Evolutionary conservation across 92 coral and sea anemone species (phyloP).

Genomic region (Parazoanthus swiftii): DNA sequence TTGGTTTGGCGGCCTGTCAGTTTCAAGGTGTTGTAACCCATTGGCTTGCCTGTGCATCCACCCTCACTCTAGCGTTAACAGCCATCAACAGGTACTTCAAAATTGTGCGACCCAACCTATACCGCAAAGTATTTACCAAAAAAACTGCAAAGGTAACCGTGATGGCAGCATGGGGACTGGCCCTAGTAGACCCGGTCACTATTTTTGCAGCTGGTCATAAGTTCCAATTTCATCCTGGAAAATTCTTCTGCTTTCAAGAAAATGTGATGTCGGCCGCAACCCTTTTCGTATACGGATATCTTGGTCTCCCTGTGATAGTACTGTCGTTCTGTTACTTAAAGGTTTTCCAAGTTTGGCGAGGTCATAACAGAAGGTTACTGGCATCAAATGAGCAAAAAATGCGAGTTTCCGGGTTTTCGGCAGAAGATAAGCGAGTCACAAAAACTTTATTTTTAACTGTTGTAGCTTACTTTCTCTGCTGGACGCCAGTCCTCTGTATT

Average conservation of each 20-base stretch:
- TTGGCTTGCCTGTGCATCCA: background rate
- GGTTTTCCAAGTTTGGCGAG: slow-evolving; percentile 1
- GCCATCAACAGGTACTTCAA: slow-evolving; percentile 24
- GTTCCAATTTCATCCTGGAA: slow-evolving; percentile 27
- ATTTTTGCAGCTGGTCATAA: background rate
- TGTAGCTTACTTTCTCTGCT: slow-evolving; percentile 12
- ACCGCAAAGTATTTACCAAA: background rate
- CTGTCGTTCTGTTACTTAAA: slow-evolving; percentile 13
- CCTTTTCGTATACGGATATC: background rate
- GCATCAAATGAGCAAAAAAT: background rate
- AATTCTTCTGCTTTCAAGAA: slow-evolving; percentile 31
- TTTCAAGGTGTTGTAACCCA: background rate
- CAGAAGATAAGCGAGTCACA: slow-evolving; percentile 2
- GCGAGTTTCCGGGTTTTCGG: background rate
- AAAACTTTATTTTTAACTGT: slow-evolving; percentile 7
- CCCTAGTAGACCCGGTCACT: slow-evolving; percentile 6
- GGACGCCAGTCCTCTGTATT: slow-evolving; percentile 16
- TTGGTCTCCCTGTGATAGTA: background rate
- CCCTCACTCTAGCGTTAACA: slow-evolving; percentile 12
- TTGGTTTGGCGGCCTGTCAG: background rate
- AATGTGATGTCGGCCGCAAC: background rate
- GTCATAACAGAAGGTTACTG: background rate
- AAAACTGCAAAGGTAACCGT: slow-evolving; percentile 19
- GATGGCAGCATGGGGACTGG: background rate
- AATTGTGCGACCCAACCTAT: slow-evolving; percentile 5